Evolutionary conservation across 2,113 vertebrate species (phyloP).

Genomic region (Rhinolophus ferrumequinum): DNA sequence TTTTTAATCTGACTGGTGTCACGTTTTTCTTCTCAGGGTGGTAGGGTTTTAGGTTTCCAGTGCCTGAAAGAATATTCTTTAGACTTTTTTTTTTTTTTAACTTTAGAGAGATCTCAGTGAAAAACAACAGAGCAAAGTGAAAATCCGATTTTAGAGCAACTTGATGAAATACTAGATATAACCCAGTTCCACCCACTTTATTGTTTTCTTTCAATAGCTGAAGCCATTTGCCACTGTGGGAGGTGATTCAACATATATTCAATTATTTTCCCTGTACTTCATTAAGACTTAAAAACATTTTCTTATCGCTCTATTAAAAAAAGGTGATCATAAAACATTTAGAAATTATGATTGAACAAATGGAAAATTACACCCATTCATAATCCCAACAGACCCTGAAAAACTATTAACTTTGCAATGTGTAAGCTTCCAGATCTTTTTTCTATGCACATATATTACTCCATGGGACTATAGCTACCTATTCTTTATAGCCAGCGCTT

Average conservation of each 20-base stretch:
- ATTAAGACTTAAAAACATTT: conserved; percentile 62
- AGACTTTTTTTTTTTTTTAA: background rate
- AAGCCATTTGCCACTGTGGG: conserved; percentile 32
- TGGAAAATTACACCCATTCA: conserved; percentile 70
- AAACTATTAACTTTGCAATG: conserved; percentile 41
- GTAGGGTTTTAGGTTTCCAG: background rate
- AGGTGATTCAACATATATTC: background rate
- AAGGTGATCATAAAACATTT: conserved; percentile 45
- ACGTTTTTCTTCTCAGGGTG: background rate
- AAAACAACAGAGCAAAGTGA: background rate
- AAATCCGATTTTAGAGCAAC: background rate
- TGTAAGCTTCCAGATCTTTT: background rate
- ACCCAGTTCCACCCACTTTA: background rate
- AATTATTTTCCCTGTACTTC: conserved; percentile 38
- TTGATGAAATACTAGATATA: background rate
- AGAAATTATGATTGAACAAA: conserved; percentile 65
- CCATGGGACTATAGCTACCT: background rate
- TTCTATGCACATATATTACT: background rate
- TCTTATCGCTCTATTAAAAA: conserved; percentile 61
- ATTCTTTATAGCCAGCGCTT: background rate
- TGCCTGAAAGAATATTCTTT: background rate
- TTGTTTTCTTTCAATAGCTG: conserved; percentile 33
- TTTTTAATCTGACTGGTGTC: background rate
- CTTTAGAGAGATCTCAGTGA: background rate
- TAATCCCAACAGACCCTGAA: conserved; percentile 37